Base-by-base conservation (phyloP, 64 coral and sea anemone species). In the Montipora sp. region DNA sequence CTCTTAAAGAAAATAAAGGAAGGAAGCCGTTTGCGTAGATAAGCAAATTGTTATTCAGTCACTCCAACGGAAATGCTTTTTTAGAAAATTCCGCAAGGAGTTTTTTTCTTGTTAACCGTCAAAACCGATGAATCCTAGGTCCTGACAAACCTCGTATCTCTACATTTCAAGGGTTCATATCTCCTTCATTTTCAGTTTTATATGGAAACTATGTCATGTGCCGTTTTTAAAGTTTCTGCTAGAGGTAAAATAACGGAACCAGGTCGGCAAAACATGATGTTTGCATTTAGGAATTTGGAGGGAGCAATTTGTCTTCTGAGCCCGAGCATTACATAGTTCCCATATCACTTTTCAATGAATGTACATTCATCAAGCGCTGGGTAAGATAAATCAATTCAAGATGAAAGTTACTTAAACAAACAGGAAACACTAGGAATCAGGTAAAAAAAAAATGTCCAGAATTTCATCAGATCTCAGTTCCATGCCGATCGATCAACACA, bases 381-480 rank as follows among this genome's bases (percentile, higher is more conserved):
- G 45, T 47, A 78, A 78, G 76, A 80, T 80, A 80, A 80, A 24
- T 55, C 48, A 22, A 80, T 36, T 36, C 36, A 36, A 36, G 18
- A 55, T 80, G 7, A 23, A 80, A 10, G 53, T 11, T 14, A 55
- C 57, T 59, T 10, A 16, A 80, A 80, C 49, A 80, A 80, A 80
- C 51, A 80, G 49, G 49, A 80, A 9, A 48, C 14, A 47, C 27
- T 83, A 18, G 19, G 48, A 47, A 47, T 8, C 47, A 67, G 15
- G 1, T 36, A 36, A 36, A 36, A 19, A 67, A 47, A 58, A 83
- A 67, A 83, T 83, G 57, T 47, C 16, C 8, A 16, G 80, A 83
- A 83, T 83, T 67, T 67, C 14, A 83, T 19, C 5, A 19, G 36
- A 49, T 83, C 7, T 55, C 51, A 55, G 51, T 55, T 36, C 36